Conservation (phyloP, 2,797 vertebrate genomes). For the Paguma larvata region DNA sequence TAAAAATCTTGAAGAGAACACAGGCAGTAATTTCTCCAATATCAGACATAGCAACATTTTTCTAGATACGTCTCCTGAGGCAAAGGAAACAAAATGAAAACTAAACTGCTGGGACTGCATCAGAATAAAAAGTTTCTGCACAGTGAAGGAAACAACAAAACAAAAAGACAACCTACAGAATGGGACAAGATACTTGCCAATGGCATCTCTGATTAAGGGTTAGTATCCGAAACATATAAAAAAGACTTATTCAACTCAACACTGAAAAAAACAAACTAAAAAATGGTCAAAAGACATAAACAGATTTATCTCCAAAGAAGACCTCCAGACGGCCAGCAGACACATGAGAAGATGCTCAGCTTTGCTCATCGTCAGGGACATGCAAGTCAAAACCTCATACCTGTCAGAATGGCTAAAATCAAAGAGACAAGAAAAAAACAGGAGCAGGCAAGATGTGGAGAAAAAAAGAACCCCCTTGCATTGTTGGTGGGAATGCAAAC, state of each 20-base stretch:
- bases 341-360: background rate
- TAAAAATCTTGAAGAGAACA: background rate
- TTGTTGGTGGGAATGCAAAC: background rate
- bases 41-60: background rate
- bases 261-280: background rate
- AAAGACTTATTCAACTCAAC: background rate
- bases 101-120: background rate
- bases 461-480: background rate
- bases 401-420: background rate
- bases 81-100: background rate
- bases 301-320: background rate
- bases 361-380: background rate
- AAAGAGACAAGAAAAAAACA: background rate
- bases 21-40: background rate
- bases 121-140: background rate
- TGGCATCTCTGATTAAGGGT: background rate
- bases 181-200: background rate
- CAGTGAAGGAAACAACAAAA: background rate
- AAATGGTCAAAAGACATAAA: background rate
- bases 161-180: background rate
- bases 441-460: background rate
- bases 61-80: background rate
- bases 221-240: background rate
- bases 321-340: background rate
- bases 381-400: background rate